Conservation (phyloP, 2,797 vertebrate species). For the Thalassophryne amazonica region DNA sequence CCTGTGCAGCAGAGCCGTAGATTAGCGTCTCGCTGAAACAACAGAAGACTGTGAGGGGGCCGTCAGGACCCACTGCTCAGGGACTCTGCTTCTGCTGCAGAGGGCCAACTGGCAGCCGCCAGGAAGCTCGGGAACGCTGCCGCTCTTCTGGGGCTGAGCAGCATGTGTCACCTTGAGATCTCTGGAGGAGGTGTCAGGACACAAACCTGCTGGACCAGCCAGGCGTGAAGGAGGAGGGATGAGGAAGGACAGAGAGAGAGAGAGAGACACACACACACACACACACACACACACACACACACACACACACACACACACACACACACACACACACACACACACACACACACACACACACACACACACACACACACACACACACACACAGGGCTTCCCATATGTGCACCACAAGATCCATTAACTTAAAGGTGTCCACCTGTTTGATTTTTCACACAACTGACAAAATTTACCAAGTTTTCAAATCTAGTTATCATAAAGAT, state of each 20-base stretch:
- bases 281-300: too few species aligned
- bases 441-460: too few species aligned
- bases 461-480: too few species aligned
- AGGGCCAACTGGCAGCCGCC: constrained; percentile 36
- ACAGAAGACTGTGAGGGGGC: constrained; percentile 33
- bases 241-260: constrained; percentile 30
- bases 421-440: too few species aligned
- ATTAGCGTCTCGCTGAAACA: constrained; percentile 60
- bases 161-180: constrained; percentile 72
- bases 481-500: too few species aligned
- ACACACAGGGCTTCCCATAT: too few species aligned
- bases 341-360: too few species aligned
- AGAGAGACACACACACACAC: too few species aligned
- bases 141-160: constrained; percentile 53
- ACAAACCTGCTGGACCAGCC: constrained; percentile 61
- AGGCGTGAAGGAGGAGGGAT: constrained; percentile 42
- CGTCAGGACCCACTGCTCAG: constrained; percentile 13
- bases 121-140: constrained; percentile 30
- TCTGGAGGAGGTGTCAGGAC: constrained; percentile 58
- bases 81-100: constrained; percentile 1
- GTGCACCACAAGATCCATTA: too few species aligned
- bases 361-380: too few species aligned
- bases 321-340: too few species aligned
- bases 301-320: too few species aligned
- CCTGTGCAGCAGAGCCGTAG: constrained; percentile 57